These are phyloP conservation scores for Margarornis squamiger DNA, from an alignment of 2,797 vertebrate species.

Conservation along the genomic window DNA sequence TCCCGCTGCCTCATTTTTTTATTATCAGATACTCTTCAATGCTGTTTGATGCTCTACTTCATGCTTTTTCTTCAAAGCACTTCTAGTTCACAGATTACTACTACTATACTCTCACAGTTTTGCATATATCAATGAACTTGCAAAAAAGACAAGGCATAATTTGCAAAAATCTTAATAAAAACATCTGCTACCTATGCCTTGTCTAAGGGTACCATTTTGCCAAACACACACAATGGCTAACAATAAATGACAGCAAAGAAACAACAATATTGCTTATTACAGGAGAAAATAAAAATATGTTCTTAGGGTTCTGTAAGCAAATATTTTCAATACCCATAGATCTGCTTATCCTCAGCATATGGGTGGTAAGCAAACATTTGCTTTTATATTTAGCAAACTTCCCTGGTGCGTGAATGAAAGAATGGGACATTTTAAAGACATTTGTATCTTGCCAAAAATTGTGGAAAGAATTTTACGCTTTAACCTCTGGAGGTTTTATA, in stretches of 20 bases:
- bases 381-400: neutral
- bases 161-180: neutral
- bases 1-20: neutral
- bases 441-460: neutral
- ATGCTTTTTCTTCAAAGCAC: neutral
- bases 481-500: neutral
- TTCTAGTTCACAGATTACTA: neutral
- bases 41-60: neutral
- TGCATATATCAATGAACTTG: neutral
- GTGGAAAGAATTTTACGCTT: neutral
- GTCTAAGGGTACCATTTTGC: neutral
- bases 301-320: neutral
- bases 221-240: neutral
- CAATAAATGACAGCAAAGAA: neutral
- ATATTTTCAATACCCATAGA: neutral
- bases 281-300: neutral
- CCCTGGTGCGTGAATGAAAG: neutral
- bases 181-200: neutral
- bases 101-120: neutral
- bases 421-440: neutral
- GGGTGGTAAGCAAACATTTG: neutral
- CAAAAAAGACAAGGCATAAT: neutral
- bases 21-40: neutral
- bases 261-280: neutral
- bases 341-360: neutral